phyloP scores from a whole-genome alignment of 64 coral and sea anemone species.

The Actinia tenebrosa region DNA sequence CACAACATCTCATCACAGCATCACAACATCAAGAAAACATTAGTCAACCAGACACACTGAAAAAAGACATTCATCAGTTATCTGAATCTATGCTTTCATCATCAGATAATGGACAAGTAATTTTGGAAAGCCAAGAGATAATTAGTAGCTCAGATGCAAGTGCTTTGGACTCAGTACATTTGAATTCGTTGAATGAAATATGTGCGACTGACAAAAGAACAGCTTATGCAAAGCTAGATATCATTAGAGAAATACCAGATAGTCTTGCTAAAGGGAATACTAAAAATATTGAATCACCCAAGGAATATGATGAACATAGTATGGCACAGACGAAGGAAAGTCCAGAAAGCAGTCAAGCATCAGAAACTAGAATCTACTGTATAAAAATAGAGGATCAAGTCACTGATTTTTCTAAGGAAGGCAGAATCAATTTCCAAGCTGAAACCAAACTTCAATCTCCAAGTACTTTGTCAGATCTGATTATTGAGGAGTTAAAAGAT shows the following conservation, averaged over 20 bases:
- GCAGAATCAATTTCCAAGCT: background rate
- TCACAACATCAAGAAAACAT: background rate
- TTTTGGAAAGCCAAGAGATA: background rate
- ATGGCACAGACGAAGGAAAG: background rate
- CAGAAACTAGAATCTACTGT: constrained; percentile 5
- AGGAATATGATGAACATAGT: background rate
- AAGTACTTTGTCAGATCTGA: background rate
- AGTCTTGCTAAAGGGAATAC: background rate
- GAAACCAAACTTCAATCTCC: background rate
- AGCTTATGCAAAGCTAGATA: background rate
- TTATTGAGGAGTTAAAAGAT: background rate
- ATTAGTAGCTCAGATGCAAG: background rate
- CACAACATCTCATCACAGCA: background rate
- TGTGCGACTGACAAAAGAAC: background rate
- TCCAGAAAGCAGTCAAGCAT: background rate
- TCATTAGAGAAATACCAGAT: background rate
- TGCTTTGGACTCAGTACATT: background rate
- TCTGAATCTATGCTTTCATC: background rate
- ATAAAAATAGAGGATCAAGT: constrained; percentile 15
- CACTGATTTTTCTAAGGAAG: constrained; percentile 1
- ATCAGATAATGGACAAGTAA: background rate
- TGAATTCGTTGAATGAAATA: background rate
- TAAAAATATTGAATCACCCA: background rate
- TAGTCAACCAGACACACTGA: background rate
- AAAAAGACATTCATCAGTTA: background rate